These are phyloP conservation scores for Trissolcus japonicus DNA, from an alignment of 2,888 invertebrate species.

Conservation along the genomic window DNA sequence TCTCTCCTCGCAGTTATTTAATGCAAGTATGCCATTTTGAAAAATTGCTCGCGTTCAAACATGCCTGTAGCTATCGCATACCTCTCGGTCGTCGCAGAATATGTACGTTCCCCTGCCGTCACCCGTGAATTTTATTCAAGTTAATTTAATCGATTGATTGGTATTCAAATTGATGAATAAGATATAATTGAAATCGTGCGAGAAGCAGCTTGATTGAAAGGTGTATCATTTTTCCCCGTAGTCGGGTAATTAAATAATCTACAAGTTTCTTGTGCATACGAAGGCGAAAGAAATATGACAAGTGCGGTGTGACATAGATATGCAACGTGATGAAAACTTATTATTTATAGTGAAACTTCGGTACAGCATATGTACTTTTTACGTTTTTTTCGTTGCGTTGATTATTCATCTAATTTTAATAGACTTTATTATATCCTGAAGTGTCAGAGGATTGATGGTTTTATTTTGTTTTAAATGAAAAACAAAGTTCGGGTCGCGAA, in stretches of 20 bases:
- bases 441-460: not conserved
- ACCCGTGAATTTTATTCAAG: not conserved
- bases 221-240: too few relatives aligned
- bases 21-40: conserved; percentile 30
- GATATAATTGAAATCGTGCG: not conserved
- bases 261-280: too few relatives aligned
- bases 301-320: conserved; percentile 12
- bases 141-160: conserved; percentile 3
- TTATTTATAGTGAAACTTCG: conserved; percentile 26
- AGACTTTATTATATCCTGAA: not conserved
- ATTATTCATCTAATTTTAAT: conserved; percentile 19
- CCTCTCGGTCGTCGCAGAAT: too few relatives aligned
- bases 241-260: too few relatives aligned
- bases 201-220: not conserved
- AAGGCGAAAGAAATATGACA: conserved; percentile 9
- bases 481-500: too few relatives aligned
- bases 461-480: not conserved
- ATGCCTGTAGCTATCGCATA: conserved; percentile 27
- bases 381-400: conserved; percentile 9
- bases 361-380: not conserved
- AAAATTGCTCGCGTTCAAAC: conserved; percentile 19
- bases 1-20: conserved; percentile 21
- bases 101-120: too few relatives aligned
- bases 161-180: conserved; percentile 1
- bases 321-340: conserved; percentile 31